phyloP scores from a whole-genome alignment of 2,113 vertebrate genomes.

The Plecturocebus donacophilus region DNA sequence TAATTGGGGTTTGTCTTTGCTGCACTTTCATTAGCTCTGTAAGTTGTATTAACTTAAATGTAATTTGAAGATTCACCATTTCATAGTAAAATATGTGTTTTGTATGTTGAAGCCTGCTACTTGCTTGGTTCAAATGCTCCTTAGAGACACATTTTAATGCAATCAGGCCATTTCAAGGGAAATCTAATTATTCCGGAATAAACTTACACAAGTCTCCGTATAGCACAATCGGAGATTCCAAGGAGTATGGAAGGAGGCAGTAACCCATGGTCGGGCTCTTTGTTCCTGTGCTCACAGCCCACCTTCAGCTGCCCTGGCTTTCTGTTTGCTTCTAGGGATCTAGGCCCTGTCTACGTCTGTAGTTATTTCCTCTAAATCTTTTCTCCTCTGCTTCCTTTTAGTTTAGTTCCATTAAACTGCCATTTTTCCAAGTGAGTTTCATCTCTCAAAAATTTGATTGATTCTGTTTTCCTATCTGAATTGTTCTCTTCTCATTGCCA shows the following conservation, averaged over 20 bases:
- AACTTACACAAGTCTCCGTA: neutral
- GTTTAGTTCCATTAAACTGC: neutral
- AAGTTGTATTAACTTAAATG: constrained; percentile 25
- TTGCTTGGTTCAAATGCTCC: constrained; percentile 3
- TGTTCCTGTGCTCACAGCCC: neutral
- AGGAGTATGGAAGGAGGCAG: neutral
- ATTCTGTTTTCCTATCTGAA: neutral
- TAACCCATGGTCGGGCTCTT: rapidly evolving
- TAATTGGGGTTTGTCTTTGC: neutral
- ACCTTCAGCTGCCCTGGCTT: neutral
- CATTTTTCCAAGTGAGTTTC: neutral
- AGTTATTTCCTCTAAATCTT: neutral
- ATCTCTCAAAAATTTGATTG: neutral
- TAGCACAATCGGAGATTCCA: neutral
- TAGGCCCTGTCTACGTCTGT: neutral
- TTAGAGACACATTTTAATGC: constrained; percentile 25
- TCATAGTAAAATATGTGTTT: constrained; percentile 55
- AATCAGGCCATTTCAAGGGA: neutral
- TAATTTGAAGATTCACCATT: constrained; percentile 55
- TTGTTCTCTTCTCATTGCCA: neutral
- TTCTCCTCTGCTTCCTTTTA: neutral
- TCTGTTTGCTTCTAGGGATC: neutral
- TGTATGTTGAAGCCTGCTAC: neutral
- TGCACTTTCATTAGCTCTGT: constrained; percentile 39
- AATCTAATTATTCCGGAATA: constrained; percentile 33